Conservation (phyloP, 1,140 invertebrate species). For the Phymorhynchus buccinoides region DNA sequence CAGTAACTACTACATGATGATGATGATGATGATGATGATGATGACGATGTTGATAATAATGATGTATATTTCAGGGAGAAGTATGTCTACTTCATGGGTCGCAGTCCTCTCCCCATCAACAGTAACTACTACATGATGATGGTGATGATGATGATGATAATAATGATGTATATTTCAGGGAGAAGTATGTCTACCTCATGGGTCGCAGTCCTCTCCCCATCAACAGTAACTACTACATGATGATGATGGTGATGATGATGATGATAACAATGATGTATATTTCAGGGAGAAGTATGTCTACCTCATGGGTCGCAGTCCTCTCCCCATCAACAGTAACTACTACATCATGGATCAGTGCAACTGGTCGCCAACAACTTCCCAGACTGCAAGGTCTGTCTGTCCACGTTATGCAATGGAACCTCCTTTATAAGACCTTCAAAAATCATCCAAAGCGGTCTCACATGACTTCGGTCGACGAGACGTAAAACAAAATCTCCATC, state of each 20-base stretch:
- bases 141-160: no score
- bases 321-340: conserved; percentile 99
- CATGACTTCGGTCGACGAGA: no score
- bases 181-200: conserved; percentile 97
- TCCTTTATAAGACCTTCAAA: no score
- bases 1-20: no score
- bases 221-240: conserved; percentile 99
- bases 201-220: conserved; percentile 94
- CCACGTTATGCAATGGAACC: no score
- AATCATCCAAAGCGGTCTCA: no score
- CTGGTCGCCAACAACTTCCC: conserved; percentile 72
- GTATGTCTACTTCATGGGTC: conserved; percentile 94
- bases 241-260: no score
- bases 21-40: no score
- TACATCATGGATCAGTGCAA: conserved; percentile 84
- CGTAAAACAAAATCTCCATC: no score
- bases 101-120: conserved; percentile 95
- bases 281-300: conserved; percentile 98
- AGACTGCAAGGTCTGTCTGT: conserved; percentile 70
- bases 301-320: conserved; percentile 88
- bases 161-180: conserved; percentile 81
- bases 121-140: no score
- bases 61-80: conserved; percentile 87
- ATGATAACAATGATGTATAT: no score
- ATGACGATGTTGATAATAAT: no score